Conservation (phyloP, 2,113 vertebrate species). For the Anarhynchus alexandrinus region DNA sequence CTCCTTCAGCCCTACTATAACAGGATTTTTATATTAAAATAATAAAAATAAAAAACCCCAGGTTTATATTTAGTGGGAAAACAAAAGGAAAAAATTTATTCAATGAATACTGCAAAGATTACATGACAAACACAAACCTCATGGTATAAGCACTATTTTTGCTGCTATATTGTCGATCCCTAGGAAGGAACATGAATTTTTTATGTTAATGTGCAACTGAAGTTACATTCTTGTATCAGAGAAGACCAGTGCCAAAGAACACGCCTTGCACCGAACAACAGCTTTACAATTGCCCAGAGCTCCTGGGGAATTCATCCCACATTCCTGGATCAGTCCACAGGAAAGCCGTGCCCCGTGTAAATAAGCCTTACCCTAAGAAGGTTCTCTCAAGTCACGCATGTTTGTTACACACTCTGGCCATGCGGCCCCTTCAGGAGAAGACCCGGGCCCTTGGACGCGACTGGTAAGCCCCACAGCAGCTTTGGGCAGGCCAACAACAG, state of each 20-base stretch:
- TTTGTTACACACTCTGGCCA: background rate
- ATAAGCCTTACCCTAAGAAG: background rate
- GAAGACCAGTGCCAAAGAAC: background rate
- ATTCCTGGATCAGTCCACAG: background rate
- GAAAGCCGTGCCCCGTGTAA: background rate
- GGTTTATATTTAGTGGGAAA: background rate
- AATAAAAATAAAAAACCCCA: background rate
- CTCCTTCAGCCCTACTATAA: background rate
- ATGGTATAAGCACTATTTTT: background rate
- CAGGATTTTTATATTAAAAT: background rate
- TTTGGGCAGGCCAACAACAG: background rate
- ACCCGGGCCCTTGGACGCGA: too few species aligned
- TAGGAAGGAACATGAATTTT: background rate
- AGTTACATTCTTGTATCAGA: background rate
- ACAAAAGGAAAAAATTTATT: background rate
- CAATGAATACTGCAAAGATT: background rate
- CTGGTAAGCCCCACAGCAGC: background rate
- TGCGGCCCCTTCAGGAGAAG: fast-evolving
- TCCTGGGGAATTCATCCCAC: background rate
- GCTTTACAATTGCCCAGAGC: background rate
- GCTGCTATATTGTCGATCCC: background rate
- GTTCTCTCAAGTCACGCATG: background rate
- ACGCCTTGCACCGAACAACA: background rate
- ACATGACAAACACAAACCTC: background rate
- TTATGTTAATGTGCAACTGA: background rate